Percentiles rank a stretch among this genome's conserved stretches.
phyloP scores from a whole-genome alignment of 2,888 invertebrate genomes.

The Teinopalpus imperialis region DNA sequence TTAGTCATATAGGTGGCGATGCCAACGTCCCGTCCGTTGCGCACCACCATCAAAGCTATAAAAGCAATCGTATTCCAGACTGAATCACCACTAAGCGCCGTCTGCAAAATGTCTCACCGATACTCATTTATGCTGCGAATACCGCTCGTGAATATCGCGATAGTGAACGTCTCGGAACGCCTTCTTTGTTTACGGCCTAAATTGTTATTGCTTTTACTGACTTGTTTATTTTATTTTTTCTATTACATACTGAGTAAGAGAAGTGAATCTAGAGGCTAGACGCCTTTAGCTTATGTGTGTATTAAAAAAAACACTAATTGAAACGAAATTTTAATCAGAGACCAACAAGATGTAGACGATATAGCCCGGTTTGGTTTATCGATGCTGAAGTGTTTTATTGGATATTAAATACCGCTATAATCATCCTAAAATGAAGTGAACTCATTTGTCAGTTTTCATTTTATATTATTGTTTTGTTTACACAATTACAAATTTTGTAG shows the following conservation, averaged over 20 bases:
- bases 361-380: no score
- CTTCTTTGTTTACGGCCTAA: conserved; percentile 24
- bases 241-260: neutral
- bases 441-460: no score
- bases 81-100: conserved; percentile 78
- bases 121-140: conserved; percentile 57
- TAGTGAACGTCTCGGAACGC: conserved; percentile 15
- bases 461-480: no score
- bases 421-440: no score
- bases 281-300: no score
- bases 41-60: conserved; percentile 67
- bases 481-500: no score
- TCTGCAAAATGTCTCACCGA: conserved; percentile 79
- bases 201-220: conserved; percentile 8
- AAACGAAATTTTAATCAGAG: no score
- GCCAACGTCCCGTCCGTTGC: conserved; percentile 74
- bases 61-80: conserved; percentile 74
- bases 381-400: no score
- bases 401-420: no score
- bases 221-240: neutral
- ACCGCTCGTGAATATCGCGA: conserved; percentile 35
- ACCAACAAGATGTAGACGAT: no score
- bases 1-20: conserved; percentile 77
- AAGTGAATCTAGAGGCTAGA: no score
- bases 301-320: no score